phyloP scores from a whole-genome alignment of 2,797 vertebrate species.

The Sebastes hubbsi region DNA sequence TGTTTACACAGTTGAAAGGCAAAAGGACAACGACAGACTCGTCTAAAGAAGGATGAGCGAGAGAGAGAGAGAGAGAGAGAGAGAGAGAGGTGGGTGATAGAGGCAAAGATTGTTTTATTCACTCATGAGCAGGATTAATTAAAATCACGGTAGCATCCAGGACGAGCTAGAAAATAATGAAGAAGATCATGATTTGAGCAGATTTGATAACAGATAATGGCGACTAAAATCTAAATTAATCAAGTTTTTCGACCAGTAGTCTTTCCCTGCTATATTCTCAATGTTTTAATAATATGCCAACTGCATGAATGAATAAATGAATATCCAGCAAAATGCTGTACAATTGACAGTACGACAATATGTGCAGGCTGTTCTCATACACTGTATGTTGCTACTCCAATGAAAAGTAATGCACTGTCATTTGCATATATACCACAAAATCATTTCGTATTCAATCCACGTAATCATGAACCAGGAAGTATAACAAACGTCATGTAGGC shows the following conservation, averaged over 20 bases:
- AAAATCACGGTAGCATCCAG: neutral
- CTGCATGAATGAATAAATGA: neutral
- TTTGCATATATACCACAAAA: too few species aligned
- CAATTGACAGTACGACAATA: neutral
- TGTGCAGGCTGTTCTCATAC: too few species aligned
- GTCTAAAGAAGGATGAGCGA: neutral
- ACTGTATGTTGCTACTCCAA: too few species aligned
- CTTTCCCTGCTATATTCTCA: neutral
- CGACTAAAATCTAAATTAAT: neutral
- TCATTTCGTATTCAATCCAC: too few species aligned
- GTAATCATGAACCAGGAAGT: too few species aligned
- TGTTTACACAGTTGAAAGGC: conserved; percentile 48
- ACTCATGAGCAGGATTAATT: neutral
- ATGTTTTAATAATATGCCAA: neutral
- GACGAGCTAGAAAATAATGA: neutral
- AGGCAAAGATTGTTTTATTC: neutral
- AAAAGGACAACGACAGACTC: conserved; percentile 20
- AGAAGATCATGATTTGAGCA: neutral
- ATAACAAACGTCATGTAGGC: too few species aligned
- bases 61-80: too few species aligned
- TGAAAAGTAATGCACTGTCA: too few species aligned
- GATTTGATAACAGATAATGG: neutral
- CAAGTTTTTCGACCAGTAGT: neutral
- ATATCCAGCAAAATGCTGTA: neutral
- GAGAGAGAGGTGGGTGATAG: too few species aligned